Base-by-base conservation (phyloP, 1,140 invertebrate species). In the Atta colombica region DNA sequence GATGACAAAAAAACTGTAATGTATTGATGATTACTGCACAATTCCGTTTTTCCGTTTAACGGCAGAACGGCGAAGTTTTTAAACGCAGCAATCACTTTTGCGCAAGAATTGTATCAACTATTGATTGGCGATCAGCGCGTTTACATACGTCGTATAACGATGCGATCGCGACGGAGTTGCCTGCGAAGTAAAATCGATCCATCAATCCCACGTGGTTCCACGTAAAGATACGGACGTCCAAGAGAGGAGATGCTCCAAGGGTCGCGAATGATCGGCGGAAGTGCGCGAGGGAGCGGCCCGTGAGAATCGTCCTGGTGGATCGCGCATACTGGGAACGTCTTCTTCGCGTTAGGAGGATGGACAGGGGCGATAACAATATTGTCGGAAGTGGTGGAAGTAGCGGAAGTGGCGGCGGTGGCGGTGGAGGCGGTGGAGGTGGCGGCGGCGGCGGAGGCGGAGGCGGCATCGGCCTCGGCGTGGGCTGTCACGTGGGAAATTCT, bases 291-390 rank as follows among this genome's bases (percentile, higher is more conserved):
- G 69, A 84, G 69, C 69, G 80, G 55, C 69, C n/a, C 80, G 80
- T 84, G 80, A 84, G 80, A 82, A 74, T 75, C 69, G 55, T 84
- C 69, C 28, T 75, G 39, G 55, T 75, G 45, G 45, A 63, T 51
- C 21, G 21, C 39, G 80, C 63, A 28, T 28, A 7, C 39, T 49
- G n/a, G 31, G 39, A 55, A 51, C 74, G 68, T 86, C 53, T 66
- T 39, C 51, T 71, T n/a, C 39, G 85, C 61, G 58, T 18, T 58
- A 86, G 35, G 77, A 91, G 72, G 84, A 94, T 94, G 93, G 93
- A 94, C 78, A 91, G 93, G 71, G 93, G 92, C 89, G 93, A 94
- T 39, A 92, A 87, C 49, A 90, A 89, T 39, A 45, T 89, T 49
- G 55, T 77, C 55, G 78, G 78, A 18, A 55, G 53, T 35, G 53